Evolutionary conservation across 1,140 invertebrate species (phyloP).

Genomic region (Lanistes nyassanus): DNA sequence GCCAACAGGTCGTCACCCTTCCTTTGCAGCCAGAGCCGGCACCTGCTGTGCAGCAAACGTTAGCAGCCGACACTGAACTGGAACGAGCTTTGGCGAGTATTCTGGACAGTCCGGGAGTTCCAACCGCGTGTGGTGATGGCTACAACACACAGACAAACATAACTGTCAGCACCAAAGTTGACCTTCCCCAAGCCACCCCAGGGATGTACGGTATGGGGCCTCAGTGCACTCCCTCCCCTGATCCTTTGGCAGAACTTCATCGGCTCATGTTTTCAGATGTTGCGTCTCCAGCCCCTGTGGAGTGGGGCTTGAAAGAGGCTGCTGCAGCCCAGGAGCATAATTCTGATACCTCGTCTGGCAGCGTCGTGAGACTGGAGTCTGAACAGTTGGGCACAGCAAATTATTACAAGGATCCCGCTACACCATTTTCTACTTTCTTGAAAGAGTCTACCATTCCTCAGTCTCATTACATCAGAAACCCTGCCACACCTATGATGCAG

Average conservation of each 20-base stretch:
- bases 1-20: not conserved
- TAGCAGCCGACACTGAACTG: no score
- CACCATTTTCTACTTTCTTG: not conserved
- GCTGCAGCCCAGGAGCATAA: conserved; percentile 6
- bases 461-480: conserved; percentile 10
- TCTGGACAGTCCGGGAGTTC: no score
- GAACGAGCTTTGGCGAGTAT: no score
- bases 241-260: conserved; percentile 12
- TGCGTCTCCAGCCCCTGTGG: not conserved
- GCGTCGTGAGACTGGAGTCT: not conserved
- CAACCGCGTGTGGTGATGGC: no score
- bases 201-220: no score
- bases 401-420: conserved; percentile 5
- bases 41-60: no score
- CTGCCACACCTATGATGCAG: not conserved
- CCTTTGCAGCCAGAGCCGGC: no score
- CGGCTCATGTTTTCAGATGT: conserved; percentile 9
- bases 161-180: no score
- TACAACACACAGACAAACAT: no score
- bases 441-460: not conserved
- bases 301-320: conserved; percentile 15
- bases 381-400: not conserved
- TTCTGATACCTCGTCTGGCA: not conserved
- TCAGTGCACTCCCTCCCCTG: not conserved
- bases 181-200: no score